Evolutionary conservation across 2,888 invertebrate genomes (phyloP).

Genomic region (Tetragonula carbonaria): DNA sequence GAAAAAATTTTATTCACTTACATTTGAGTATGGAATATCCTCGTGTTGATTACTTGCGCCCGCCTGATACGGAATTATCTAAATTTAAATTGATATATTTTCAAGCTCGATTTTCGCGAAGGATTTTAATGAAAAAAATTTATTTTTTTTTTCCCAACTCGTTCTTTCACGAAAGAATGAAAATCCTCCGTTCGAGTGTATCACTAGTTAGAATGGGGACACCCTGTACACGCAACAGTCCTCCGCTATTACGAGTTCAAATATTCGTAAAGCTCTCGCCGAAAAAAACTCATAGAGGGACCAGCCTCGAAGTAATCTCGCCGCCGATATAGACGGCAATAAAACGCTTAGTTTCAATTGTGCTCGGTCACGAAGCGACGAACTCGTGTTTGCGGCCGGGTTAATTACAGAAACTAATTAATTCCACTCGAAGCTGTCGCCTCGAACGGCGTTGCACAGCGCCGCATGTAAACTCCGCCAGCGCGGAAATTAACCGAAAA

Average conservation of each 20-base stretch:
- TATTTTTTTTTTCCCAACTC: no score
- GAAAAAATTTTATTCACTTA: no score
- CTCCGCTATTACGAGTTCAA: not conserved
- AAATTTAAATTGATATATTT: no score
- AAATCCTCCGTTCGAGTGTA: no score
- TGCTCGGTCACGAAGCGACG: constrained; percentile 3
- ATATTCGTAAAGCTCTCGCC: not conserved
- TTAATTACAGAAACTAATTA: constrained; percentile 57
- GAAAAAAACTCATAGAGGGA: not conserved
- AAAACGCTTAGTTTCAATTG: constrained; percentile 50
- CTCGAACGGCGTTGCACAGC: not conserved
- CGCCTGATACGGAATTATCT: no score
- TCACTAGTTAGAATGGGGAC: no score
- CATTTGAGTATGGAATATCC: no score
- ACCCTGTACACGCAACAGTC: no score
- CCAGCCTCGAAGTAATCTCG: constrained; percentile 12
- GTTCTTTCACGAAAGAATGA: no score
- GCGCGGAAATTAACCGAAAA: not conserved
- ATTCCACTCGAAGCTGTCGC: constrained; percentile 31
- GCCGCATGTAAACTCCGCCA: not conserved
- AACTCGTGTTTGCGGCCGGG: constrained; percentile 28
- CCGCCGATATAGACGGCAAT: constrained; percentile 11
- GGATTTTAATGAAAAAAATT: no score
- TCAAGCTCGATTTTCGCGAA: no score
- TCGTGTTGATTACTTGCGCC: no score